phyloP scores from a whole-genome alignment of 1,140 invertebrate genomes.

The Nasonia giraulti region DNA sequence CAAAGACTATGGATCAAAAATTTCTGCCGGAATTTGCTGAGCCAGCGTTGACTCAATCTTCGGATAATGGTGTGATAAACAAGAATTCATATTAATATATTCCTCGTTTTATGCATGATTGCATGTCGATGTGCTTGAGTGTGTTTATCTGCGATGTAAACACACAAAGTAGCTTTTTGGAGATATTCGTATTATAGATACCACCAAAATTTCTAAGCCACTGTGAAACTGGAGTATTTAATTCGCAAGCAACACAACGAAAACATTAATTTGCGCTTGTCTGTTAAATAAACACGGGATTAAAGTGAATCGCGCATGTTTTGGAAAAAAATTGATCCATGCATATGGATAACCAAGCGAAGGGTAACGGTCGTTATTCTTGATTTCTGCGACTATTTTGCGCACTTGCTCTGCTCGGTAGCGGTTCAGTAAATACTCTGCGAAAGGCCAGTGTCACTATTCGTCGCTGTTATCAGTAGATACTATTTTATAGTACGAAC shows the following conservation, averaged over 20 bases:
- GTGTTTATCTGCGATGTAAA: too few species aligned
- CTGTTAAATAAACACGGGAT: too few species aligned
- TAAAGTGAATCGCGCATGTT: too few species aligned
- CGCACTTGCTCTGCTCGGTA: slow-evolving; percentile 11
- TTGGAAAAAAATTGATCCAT: too few species aligned
- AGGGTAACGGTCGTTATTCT: slow-evolving; percentile 63
- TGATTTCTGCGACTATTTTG: slow-evolving; percentile 54
- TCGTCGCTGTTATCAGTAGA: background rate
- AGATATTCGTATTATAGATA: background rate
- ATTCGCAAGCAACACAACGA: too few species aligned
- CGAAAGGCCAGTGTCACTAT: background rate
- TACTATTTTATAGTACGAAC: background rate
- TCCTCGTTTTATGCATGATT: too few species aligned
- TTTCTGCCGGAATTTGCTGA: background rate
- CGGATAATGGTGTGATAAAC: background rate
- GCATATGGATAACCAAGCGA: slow-evolving; percentile 27
- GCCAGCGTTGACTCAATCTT: background rate
- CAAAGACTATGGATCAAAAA: slow-evolving; percentile 12
- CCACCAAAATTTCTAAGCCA: background rate
- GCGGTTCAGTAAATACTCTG: background rate
- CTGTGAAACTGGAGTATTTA: too few species aligned
- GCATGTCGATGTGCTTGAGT: too few species aligned
- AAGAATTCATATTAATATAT: background rate
- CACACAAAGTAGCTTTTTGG: background rate
- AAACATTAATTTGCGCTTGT: too few species aligned